Evolutionary conservation across 2,797 vertebrate species (phyloP).

Genomic region (Brotula barbata): DNA sequence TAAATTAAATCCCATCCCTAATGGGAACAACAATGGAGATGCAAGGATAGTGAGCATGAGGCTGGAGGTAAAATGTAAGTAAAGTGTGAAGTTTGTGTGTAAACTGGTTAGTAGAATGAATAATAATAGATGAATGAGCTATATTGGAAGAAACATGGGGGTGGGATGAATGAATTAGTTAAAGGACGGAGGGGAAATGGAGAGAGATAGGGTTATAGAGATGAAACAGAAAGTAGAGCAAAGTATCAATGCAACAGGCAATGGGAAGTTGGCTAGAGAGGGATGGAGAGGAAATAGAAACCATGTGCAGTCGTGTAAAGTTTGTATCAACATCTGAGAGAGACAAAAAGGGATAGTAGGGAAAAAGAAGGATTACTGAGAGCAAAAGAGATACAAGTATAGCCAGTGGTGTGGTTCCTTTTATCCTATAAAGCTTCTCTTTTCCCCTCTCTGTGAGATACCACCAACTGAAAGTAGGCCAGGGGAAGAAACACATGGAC

Average conservation of each 20-base stretch:
- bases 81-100: background rate
- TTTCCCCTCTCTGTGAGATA: conserved; percentile 40
- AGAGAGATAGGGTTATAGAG: conserved; percentile 2
- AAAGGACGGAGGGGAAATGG: conserved; percentile 3
- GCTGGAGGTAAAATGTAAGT: background rate
- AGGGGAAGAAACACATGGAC: conserved; percentile 42
- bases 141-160: too few species aligned
- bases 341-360: conserved; percentile 30
- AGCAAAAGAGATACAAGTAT: conserved; percentile 37
- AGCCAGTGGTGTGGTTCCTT: conserved; percentile 43
- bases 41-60: background rate
- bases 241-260: conserved; percentile 46
- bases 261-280: conserved; percentile 26
- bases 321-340: conserved; percentile 46
- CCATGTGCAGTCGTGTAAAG: conserved; percentile 62
- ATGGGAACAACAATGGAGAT: conserved; percentile 6
- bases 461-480: conserved; percentile 37
- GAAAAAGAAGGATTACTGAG: conserved; percentile 32
- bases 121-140: too few species aligned
- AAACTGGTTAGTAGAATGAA: background rate
- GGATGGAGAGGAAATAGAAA: conserved; percentile 60
- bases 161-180: too few species aligned
- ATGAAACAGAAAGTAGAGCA: conserved; percentile 32
- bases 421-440: conserved; percentile 35
- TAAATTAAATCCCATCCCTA: too few species aligned